Evolutionary conservation across 2,888 invertebrate species (phyloP).

Genomic region (Noctua janthina): DNA sequence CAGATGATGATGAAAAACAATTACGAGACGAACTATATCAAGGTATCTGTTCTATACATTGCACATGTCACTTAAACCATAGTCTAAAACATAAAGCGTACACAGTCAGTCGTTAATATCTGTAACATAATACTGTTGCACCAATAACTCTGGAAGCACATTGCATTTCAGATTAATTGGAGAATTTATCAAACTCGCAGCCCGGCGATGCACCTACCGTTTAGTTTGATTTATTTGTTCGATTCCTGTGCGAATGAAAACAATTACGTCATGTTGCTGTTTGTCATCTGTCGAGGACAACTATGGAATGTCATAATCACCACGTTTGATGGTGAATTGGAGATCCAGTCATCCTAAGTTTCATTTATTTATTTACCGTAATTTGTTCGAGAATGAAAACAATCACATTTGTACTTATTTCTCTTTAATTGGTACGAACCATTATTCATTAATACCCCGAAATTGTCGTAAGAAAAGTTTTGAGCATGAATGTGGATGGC

Average conservation of each 20-base stretch:
- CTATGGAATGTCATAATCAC: not conserved
- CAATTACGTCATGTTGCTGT: slow-evolving; percentile 39
- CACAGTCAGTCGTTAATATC: slow-evolving; percentile 37
- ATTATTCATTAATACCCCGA: not conserved
- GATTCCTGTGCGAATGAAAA: slow-evolving; percentile 48
- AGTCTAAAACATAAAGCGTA: slow-evolving; percentile 18
- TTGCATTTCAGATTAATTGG: slow-evolving; percentile 65
- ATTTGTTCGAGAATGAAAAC: not conserved
- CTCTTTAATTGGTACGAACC: not conserved
- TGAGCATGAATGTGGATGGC: not conserved
- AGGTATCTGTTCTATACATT: not conserved
- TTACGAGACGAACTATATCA: not conserved
- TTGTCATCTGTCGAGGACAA: slow-evolving; percentile 5
- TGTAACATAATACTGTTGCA: slow-evolving; percentile 40
- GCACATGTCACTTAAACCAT: slow-evolving; percentile 3
- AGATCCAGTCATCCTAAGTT: not conserved
- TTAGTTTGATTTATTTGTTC: slow-evolving; percentile 64
- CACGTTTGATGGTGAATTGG: not conserved
- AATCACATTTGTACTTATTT: not conserved
- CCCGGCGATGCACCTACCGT: slow-evolving; percentile 55
- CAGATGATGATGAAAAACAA: not conserved
- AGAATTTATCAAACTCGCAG: slow-evolving; percentile 65
- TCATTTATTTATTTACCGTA: not conserved
- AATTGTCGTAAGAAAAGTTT: not conserved
- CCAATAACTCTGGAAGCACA: slow-evolving; percentile 63